Conservation (phyloP, 2,113 vertebrate genomes). For the Rhizomys pruinosus region DNA sequence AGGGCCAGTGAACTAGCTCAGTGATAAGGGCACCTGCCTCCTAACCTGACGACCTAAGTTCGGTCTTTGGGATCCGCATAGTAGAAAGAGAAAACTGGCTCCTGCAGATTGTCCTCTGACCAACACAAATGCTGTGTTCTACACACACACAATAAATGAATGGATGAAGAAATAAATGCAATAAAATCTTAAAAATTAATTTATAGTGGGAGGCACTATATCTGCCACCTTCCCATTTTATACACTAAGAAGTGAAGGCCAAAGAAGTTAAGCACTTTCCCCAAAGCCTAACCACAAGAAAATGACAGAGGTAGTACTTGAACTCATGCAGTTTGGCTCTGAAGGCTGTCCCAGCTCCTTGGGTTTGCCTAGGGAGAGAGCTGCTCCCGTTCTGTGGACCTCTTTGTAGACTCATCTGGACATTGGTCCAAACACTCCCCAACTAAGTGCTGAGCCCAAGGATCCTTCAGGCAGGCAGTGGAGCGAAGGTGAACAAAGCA, state of each 20-base stretch:
- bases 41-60: background rate
- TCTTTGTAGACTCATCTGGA: background rate
- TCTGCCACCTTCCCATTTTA: background rate
- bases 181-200: too few relatives aligned
- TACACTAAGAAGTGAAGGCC: background rate
- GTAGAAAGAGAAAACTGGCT: background rate
- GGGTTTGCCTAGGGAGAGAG: too few relatives aligned
- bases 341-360: rapidly evolving
- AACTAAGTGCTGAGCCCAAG: background rate
- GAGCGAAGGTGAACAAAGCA: background rate
- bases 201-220: background rate
- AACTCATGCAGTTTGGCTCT: background rate
- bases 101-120: background rate
- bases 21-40: background rate
- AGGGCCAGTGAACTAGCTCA: background rate
- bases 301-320: background rate
- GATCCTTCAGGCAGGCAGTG: rapidly evolving
- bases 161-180: too few relatives aligned
- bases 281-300: background rate
- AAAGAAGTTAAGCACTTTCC: background rate
- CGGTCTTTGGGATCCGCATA: background rate
- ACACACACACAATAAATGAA: too few relatives aligned
- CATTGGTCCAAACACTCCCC: background rate
- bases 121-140: background rate
- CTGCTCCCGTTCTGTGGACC: rapidly evolving